A percentile compares a stretch with the other conserved stretches of the same genome.
These are phyloP conservation scores for Tetraodon nigroviridis DNA, from an alignment of 2,113 vertebrate species.

Conservation along the genomic window DNA sequence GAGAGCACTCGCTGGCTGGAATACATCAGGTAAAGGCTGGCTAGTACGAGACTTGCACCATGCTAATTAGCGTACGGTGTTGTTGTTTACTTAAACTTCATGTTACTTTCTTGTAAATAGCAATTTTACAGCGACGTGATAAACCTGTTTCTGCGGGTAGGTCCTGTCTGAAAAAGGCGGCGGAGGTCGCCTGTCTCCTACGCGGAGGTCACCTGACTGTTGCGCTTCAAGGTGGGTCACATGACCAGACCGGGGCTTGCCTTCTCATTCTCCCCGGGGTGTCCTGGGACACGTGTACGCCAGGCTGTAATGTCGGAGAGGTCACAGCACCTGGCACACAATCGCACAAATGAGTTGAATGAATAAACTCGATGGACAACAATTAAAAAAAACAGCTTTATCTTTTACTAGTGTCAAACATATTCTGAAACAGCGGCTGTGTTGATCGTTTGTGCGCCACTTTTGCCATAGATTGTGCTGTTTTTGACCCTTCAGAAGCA, in stretches of 20 bases:
- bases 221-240: slow-evolving; percentile 85
- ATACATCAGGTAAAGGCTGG: slow-evolving; percentile 76
- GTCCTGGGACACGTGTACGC: no score
- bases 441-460: no score
- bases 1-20: slow-evolving; percentile 90
- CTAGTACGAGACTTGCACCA: background rate
- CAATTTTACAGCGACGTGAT: no score
- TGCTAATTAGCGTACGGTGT: background rate
- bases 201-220: slow-evolving; percentile 80
- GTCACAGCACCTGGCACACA: no score
- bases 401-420: no score
- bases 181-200: slow-evolving; percentile 81
- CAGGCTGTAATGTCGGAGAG: no score
- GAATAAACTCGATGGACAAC: no score
- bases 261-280: no score
- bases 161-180: slow-evolving; percentile 85
- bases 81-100: background rate
- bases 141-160: slow-evolving; percentile 55
- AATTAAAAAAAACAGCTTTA: no score
- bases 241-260: slow-evolving; percentile 29
- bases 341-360: no score
- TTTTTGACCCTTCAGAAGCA: slow-evolving; percentile 70
- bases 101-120: background rate
- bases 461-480: no score
- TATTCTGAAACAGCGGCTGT: no score